Base-by-base conservation (phyloP, 2,113 vertebrate species). In the Rhipidura dahli region DNA sequence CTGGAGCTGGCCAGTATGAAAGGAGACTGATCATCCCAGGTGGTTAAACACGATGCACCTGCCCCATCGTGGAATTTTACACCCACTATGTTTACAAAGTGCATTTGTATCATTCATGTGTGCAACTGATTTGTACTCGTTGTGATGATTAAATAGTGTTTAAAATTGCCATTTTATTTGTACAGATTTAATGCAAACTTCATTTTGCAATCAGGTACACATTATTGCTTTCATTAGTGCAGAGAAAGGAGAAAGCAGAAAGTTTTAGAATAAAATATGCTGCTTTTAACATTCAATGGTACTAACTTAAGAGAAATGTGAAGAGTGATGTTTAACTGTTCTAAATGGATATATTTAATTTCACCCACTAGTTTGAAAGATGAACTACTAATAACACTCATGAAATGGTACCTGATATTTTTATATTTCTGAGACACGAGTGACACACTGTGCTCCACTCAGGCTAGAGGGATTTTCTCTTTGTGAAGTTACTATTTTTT, bases 1-100 rank as follows among this genome's bases (percentile, higher is more conserved):
- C 28, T 21, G 54, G 14, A 2, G 10, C 0, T 5, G 63, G 42
- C 8, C 1, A 0, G 21, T 5, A 6, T 40, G 31, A 8, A 28
- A 33, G 7, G 1, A 10, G 22, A 4, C 3, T 3, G 33, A 11
- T 6, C 1, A 1, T 21, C n/a, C 65, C 45, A 1, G 16, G 27
- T 0, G 15, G 17, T 19, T 21, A 26, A 28, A n/a, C 20, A 7
- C 1, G 1, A 2, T 7, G 11, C 20, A 6, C 37, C 28, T 76
- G 53, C 20, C 15, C 35, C 22, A 2, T 12, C 7, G 2, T 1
- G 19, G 63, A 35, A 9, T 44, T 45, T 22, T 20, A 23, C 61
- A 27, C 22, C 27, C 14, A 2, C 10, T 4, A 0, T 22, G 68
- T 82, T 94, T 91, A 93, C 61, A 42, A 59, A 65, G 3, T 45